Base-by-base conservation (phyloP, 2,113 vertebrate species). In the Clarias magur region DNA sequence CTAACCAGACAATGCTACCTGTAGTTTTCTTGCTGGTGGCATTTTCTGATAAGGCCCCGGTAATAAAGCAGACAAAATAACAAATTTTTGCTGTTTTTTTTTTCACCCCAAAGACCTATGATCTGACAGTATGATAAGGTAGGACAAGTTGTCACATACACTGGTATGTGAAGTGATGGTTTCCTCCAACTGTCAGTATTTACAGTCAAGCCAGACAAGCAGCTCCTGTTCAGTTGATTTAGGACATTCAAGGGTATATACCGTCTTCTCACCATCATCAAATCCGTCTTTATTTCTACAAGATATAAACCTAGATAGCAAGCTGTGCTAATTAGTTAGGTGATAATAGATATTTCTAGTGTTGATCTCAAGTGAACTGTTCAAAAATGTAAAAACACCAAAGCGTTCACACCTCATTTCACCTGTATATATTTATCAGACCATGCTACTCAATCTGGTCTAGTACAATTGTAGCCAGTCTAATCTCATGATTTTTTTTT, bases 391-490 rank as follows among this genome's bases (percentile, higher is more conserved):
- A 57, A 30, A 76, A 79, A n/a, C 54, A 80, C 16, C n/a, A 23
- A 48, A 85, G 21, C 9, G 19, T 82, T 53, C 17, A 82, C 80
- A 27, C 80, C 6, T 72, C 86, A 63, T 62, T 70, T 82, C 68
- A 82, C 67, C 27, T 82, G 57, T 53, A 75, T 62, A 82, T 68
- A 42, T 57, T 67, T 3, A 19, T 59, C 27, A 59, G 30, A 78
- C 56, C 60, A 84, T 65, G 78, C 54, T 70, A 11, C 83, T 70
- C 56, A 23, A 59, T 78, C 34, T 79, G 54, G 54, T 67, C 57
- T 76, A 78, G 78, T n/a, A 62, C 75, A 84, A 42, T 83, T 68
- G 15, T 76, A 67, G 86, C 85, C 54, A 30, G 60, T 88, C 78
- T 84, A 23, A 70, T 86, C 68, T 90, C 60, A 65, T n/a, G 25